A percentile compares a stretch with the other conserved stretches of the same genome.
phyloP scores from a whole-genome alignment of 2,113 vertebrate genomes.

The Chinchilla lanigera region DNA sequence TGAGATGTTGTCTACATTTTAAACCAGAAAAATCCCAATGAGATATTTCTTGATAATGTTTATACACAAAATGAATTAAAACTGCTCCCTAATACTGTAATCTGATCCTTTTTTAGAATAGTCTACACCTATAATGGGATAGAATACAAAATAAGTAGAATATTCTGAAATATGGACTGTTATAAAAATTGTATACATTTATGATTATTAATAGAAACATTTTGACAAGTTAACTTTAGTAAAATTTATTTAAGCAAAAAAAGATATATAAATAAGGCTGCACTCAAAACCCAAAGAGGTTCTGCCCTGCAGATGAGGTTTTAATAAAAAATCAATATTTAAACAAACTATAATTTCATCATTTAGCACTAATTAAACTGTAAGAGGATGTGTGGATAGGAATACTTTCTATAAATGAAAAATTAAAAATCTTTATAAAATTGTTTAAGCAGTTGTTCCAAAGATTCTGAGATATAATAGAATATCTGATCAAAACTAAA shows the following conservation, averaged over 20 bases:
- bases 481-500: background rate
- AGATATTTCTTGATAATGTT: background rate
- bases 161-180: background rate
- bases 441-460: too few species aligned
- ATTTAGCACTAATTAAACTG: background rate
- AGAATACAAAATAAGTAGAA: background rate
- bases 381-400: background rate
- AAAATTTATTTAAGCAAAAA: background rate
- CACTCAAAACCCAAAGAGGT: background rate
- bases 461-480: too few species aligned
- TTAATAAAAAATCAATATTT: background rate
- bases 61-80: background rate
- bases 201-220: background rate
- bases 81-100: background rate
- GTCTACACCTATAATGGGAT: background rate
- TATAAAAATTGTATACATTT: background rate
- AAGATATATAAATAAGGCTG: background rate
- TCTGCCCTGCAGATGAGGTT: background rate
- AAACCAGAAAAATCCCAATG: background rate
- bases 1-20: background rate
- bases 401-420: background rate
- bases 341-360: background rate
- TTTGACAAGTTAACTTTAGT: background rate
- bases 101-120: background rate
- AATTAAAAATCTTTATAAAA: background rate